These are phyloP conservation scores for Notarius quadriscutis DNA, from an alignment of 2,113 vertebrate species.

Conservation along the genomic window DNA sequence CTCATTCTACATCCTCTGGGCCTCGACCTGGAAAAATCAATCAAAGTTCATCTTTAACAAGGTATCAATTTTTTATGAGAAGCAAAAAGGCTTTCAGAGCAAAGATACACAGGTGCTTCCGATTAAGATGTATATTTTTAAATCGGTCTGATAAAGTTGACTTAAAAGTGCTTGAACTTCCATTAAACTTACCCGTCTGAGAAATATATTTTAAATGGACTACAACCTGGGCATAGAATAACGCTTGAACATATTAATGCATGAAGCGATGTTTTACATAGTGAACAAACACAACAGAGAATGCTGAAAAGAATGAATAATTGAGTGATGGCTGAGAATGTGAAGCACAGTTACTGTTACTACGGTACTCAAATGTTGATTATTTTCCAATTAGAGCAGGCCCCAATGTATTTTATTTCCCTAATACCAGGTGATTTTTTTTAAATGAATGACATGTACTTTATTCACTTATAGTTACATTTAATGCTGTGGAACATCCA, in stretches of 20 bases:
- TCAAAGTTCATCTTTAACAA: conserved; percentile 14
- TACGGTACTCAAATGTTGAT: background rate
- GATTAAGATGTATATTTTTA: background rate
- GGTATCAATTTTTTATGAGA: conserved; percentile 1
- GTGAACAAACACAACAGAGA: background rate
- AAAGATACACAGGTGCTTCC: background rate
- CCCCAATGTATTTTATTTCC: background rate
- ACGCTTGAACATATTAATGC: background rate
- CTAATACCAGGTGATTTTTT: background rate
- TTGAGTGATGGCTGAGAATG: background rate
- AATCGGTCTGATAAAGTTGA: background rate
- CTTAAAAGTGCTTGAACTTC: background rate
- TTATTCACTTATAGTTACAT: background rate
- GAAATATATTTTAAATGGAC: background rate
- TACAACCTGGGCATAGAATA: background rate
- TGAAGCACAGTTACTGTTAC: background rate
- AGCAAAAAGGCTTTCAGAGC: background rate
- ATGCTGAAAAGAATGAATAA: background rate
- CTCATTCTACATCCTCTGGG: background rate
- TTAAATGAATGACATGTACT: background rate
- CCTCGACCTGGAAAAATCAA: conserved; percentile 16
- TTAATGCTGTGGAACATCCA: no score
- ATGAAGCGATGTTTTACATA: background rate
- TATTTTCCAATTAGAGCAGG: background rate
- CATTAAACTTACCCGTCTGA: background rate